Percentiles rank a stretch among this genome's conserved stretches.
Conservation (phyloP, 2,888 invertebrate species). For the Tipula vernalis region DNA sequence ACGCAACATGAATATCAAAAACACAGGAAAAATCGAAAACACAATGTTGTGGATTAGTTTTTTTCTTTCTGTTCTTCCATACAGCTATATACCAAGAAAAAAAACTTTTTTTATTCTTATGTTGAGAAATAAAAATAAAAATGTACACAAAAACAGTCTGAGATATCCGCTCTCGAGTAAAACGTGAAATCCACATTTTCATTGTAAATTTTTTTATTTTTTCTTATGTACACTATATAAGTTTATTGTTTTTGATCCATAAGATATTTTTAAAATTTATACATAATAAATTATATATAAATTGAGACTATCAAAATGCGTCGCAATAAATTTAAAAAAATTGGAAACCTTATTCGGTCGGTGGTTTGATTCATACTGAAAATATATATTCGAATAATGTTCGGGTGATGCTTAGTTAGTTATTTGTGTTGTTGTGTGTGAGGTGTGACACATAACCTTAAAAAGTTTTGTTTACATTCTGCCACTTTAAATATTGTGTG, state of each 20-base stretch:
- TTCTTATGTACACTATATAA: not conserved
- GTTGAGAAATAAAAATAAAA: not conserved
- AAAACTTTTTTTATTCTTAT: not conserved
- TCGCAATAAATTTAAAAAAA: not conserved
- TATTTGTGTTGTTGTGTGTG: not conserved
- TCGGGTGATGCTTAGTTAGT: not conserved
- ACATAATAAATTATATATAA: not conserved
- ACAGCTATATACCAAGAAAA: not conserved
- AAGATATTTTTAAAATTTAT: not conserved
- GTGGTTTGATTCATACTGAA: not conserved
- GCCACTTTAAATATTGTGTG: not conserved
- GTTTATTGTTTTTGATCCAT: not conserved
- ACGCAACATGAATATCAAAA: not conserved
- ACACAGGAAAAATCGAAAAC: not conserved
- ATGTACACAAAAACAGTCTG: not conserved
- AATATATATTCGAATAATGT: not conserved
- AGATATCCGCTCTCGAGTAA: not conserved
- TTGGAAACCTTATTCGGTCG: not conserved
- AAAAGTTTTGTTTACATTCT: not conserved
- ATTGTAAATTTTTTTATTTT: not conserved
- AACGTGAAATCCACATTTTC: not conserved
- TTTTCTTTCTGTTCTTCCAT: not conserved
- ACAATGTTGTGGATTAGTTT: not conserved
- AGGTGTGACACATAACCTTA: not conserved
- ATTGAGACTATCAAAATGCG: not conserved